Base-by-base conservation (phyloP, 2,113 vertebrate species). In the Tupaia chinensis region DNA sequence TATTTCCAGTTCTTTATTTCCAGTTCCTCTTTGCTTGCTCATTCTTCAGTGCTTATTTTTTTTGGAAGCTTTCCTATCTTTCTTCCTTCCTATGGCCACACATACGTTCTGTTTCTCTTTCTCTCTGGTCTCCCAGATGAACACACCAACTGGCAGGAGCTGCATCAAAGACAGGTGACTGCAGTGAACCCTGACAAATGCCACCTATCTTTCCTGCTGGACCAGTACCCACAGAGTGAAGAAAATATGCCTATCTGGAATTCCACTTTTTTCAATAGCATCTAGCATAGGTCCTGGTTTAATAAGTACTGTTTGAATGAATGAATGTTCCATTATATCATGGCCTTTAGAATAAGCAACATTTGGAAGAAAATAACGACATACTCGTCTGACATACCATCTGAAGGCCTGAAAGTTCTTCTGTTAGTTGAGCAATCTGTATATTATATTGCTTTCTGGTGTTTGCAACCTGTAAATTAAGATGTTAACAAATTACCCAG, bases 391-490 rank as follows among this genome's bases (percentile, higher is more conserved):
- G 76, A 98, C 98, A 11, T 98, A 99, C 99, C 99, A 99, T 98
- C 91, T 99, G 99, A 95, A 99, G 98, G 65, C 98, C 99, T 63
- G 99, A 98, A 86, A 99, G 97, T 97, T 99, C 99, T 97, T 99
- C 99, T 10, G 98, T 98, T 96, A 99, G 98, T n/a, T 92, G 98
- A 83, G 99, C 98, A 96, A 99, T 99, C 97, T 99, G 99, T 89
- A 98, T 9, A 1, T 99, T 99, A 88, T 95, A 99, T 84, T 99
- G 99, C 95, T 99, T 99, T 95, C 98, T 99, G 76, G 99, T 98
- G 61, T 97, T 98, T 70, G 99, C 98, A 69, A 99, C 98, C 99
- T 99, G 98, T 73, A 95, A 97, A 65, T 84, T 79, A 95, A 97
- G 82, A 0, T 12, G 92, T 65, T 53, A 65, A 88, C 5, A 25